phyloP scores from a whole-genome alignment of 2,888 invertebrate genomes.

The Parascotia fuliginaria region DNA sequence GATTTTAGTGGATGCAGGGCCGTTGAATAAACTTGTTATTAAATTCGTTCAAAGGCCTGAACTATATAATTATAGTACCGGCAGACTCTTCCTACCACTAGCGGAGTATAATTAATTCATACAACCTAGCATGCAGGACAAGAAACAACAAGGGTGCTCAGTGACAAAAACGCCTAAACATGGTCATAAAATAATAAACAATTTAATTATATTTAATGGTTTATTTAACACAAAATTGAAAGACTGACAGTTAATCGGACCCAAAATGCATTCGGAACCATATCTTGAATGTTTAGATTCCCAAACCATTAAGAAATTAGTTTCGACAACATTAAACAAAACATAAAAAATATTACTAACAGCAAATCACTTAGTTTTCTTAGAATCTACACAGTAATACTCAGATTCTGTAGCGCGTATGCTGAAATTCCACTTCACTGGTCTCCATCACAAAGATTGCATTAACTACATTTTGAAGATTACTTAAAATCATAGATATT shows the following conservation, averaged over 20 bases:
- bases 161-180: too few species aligned
- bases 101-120: too few species aligned
- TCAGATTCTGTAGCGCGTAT: conserved; percentile 76
- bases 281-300: conserved; percentile 64
- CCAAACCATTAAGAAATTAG: conserved; percentile 80
- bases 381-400: conserved; percentile 81
- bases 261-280: conserved; percentile 75
- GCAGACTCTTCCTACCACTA: too few species aligned
- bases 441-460: conserved; percentile 82
- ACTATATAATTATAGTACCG: too few species aligned
- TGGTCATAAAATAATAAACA: conserved; percentile 15
- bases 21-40: too few species aligned
- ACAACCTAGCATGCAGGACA: too few species aligned
- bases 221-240: conserved; percentile 85
- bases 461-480: conserved; percentile 73
- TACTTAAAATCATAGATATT: conserved; percentile 76
- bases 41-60: too few species aligned
- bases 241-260: conserved; percentile 79
- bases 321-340: conserved; percentile 83
- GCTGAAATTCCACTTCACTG: conserved; percentile 73
- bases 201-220: conserved; percentile 69
- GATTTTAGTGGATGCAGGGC: too few species aligned
- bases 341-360: conserved; percentile 81
- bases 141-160: too few species aligned
- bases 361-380: conserved; percentile 76